These are phyloP conservation scores for Rhyzopertha dominica DNA, from an alignment of 1,140 invertebrate species.

Conservation along the genomic window DNA sequence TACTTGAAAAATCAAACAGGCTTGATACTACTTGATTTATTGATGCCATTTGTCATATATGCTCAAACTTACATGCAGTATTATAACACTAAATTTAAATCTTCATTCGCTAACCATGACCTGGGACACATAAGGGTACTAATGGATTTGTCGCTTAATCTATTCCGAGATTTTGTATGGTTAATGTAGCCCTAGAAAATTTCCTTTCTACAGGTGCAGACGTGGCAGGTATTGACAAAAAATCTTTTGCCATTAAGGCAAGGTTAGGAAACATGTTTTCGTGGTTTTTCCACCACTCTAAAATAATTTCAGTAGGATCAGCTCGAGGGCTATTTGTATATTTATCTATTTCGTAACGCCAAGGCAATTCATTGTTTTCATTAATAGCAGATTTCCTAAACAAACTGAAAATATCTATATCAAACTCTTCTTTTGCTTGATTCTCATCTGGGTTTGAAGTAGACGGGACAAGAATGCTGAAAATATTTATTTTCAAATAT, in stretches of 20 bases:
- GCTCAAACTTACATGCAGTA: no score
- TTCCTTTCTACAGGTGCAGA: constrained; percentile 17
- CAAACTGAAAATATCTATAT: neutral
- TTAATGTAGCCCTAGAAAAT: constrained; percentile 17
- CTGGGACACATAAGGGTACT: no score
- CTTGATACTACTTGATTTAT: no score
- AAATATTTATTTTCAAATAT: no score
- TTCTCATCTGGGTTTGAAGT: neutral
- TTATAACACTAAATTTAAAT: no score
- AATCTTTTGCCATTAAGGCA: constrained; percentile 19
- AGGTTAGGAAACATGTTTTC: constrained; percentile 18
- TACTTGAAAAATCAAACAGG: no score
- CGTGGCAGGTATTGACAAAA: constrained; percentile 15
- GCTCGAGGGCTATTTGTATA: constrained; percentile 13
- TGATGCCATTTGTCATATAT: no score
- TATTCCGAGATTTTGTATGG: no score
- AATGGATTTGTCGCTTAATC: no score
- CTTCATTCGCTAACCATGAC: no score
- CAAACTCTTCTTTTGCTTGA: neutral
- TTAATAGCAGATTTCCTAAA: constrained; percentile 2
- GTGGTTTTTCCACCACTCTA: constrained; percentile 20
- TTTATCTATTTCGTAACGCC: constrained; percentile 19
- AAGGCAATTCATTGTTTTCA: constrained; percentile 11
- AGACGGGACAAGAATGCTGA: neutral
- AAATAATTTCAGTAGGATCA: constrained; percentile 12